Evolutionary conservation across 2,113 vertebrate genomes (phyloP), one percentile per base, ranked within the genome.

Genomic region (Amia ocellicauda): DNA sequence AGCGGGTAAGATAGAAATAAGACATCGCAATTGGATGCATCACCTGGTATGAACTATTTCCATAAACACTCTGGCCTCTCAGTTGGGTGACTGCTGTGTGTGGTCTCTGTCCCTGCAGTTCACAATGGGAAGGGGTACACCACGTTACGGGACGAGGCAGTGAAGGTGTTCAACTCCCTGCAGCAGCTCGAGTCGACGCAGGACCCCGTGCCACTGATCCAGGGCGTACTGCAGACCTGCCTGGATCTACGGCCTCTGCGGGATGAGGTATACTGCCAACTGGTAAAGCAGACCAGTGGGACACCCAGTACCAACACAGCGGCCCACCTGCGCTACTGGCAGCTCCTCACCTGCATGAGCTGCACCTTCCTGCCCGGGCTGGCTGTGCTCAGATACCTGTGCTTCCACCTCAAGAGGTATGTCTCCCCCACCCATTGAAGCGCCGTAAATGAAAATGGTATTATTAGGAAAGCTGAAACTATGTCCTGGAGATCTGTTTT

Each of bases 241-340:
- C 87, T 93, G 64, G 97, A 98, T 84, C 91, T 99, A 85, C 92
- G 90, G 0, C 88, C 93, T 0, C 92, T 99, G 52, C 91, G 90
- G n/a, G 97, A 99, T 0, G 97, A 99, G 84, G 90, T 99, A 80
- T 99, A 96, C 89, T 94, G 95, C 84, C 97, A 99, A 84, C 87
- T 98, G 47, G 93, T 97, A 80, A 99, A 99, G 85, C 97, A 98
- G 88, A 99, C 96, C 64, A 96, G 92, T 14, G 84, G 91, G 73
- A 88, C 87, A 0, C 80, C 86, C 0, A 78, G 78, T 0, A 88
- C 89, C 1, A 81, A 90, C 67, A 89, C 83, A 0, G 86, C 88
- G 0, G 88, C 89, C 0, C 80, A 91, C 85, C 87, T 98, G 67
- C 90, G 93, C 71, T 97, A 96, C 83, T 99, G 97, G 97, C 97